Percentiles rank a stretch among this genome's conserved stretches.
Evolutionary conservation across 2,797 vertebrate species (phyloP).

Genomic region (Syngnathus rostellatus): DNA sequence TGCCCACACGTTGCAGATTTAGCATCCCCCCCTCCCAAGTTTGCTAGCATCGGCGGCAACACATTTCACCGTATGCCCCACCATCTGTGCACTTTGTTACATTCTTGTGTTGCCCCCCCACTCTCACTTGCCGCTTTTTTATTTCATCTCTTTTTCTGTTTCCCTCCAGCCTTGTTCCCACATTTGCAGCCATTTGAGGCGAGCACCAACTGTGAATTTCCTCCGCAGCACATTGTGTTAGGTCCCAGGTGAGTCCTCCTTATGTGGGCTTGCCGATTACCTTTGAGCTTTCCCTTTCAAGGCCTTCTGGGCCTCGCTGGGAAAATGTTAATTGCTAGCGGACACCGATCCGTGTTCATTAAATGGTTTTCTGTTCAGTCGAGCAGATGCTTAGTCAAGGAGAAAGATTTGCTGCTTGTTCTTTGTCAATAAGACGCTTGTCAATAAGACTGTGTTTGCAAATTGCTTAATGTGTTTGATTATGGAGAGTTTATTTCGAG

Average conservation of each 20-base stretch:
- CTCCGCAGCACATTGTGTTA: constrained; percentile 17
- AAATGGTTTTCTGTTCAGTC: constrained; percentile 33
- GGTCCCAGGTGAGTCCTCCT: constrained; percentile 51
- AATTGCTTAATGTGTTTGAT: background rate
- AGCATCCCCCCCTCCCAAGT: constrained; percentile 52
- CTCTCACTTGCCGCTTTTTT: constrained; percentile 6
- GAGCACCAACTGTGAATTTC: constrained; percentile 36
- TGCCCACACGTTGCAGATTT: constrained; percentile 23
- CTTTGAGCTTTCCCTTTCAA: constrained; percentile 23
- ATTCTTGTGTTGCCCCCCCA: constrained; percentile 27
- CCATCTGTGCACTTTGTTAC: constrained; percentile 69
- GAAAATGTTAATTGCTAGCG: constrained; percentile 57
- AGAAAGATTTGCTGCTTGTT: constrained; percentile 10
- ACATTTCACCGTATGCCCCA: constrained; percentile 62
- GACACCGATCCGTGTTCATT: constrained; percentile 54
- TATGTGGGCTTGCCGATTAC: constrained; percentile 41
- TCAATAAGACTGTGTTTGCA: background rate
- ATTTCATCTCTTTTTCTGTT: constrained; percentile 20
- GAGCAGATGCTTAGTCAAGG: constrained; percentile 48
- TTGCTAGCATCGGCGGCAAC: constrained; percentile 58
- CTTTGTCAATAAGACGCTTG: constrained; percentile 7
- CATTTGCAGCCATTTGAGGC: constrained; percentile 36
- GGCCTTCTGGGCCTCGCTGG: constrained; percentile 20
- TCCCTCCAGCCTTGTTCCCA: constrained; percentile 13
- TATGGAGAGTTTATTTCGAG: background rate